Percentiles rank a stretch among this genome's conserved stretches.
These are phyloP conservation scores for Campoletis sonorensis DNA, from an alignment of 1,140 invertebrate genomes.

Conservation along the genomic window DNA sequence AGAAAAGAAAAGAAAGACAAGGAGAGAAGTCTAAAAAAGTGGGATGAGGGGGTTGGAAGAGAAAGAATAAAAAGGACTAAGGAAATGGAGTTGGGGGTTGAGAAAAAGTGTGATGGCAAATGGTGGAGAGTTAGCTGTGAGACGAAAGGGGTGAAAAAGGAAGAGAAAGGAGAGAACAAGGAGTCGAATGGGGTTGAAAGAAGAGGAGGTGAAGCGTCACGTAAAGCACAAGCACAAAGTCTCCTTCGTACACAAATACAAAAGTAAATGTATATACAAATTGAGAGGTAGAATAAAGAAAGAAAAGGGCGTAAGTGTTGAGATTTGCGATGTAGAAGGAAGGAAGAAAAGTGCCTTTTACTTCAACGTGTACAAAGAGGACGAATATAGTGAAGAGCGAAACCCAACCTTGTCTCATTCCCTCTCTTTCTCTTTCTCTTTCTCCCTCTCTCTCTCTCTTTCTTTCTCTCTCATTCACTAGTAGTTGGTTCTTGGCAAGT, in stretches of 20 bases:
- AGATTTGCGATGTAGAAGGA: neutral
- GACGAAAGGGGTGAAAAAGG: neutral
- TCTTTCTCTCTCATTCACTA: neutral
- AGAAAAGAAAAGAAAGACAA: neutral
- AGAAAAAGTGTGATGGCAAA: conserved; percentile 22
- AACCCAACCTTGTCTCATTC: neutral
- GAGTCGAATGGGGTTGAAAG: conserved; percentile 9
- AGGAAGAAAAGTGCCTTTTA: neutral
- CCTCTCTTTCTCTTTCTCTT: neutral
- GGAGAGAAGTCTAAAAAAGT: neutral
- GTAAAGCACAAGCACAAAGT: conserved; percentile 25
- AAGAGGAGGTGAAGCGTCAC: conserved; percentile 41
- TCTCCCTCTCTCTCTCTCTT: neutral
- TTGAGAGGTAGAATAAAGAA: neutral
- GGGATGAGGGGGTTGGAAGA: neutral
- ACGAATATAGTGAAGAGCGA: too few relatives aligned
- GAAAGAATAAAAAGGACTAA: neutral
- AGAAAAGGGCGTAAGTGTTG: neutral
- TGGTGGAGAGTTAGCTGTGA: neutral
- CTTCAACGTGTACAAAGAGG: neutral
- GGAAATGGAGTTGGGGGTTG: neutral
- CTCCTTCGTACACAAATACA: neutral
- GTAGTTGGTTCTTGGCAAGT: neutral
- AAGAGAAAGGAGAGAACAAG: conserved; percentile 43
- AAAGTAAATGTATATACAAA: neutral